A percentile compares a stretch with the other conserved stretches of the same genome.
phyloP scores from a whole-genome alignment of 2,888 invertebrate genomes.

The Sceliomorpha sp. region DNA sequence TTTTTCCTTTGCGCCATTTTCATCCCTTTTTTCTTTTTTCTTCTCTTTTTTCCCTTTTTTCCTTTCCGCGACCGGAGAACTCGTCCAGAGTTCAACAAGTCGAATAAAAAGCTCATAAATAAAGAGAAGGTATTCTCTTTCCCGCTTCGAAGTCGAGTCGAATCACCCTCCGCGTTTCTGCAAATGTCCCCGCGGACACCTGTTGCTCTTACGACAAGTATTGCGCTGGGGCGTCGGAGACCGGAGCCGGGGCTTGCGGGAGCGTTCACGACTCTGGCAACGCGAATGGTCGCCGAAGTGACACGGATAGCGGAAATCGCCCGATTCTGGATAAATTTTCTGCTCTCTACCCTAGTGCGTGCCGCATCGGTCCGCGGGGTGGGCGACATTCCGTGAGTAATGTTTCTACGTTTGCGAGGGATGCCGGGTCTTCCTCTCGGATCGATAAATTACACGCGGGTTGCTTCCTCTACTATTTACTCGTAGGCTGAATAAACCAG shows the following conservation, averaged over 20 bases:
- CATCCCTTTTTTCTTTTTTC: constrained; percentile 48
- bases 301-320: constrained; percentile 53
- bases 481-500: too few relatives aligned
- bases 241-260: constrained; percentile 23
- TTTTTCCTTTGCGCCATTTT: constrained; percentile 46
- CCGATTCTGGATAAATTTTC: constrained; percentile 38
- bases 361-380: constrained; percentile 57
- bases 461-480: constrained; percentile 33
- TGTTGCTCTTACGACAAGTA: constrained; percentile 69
- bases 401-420: constrained; percentile 71
- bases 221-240: constrained; percentile 31
- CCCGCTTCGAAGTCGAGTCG: constrained; percentile 42
- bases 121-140: constrained; percentile 72
- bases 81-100: constrained; percentile 75
- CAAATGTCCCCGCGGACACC: constrained; percentile 80
- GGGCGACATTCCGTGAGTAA: constrained; percentile 74
- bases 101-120: constrained; percentile 81
- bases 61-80: constrained; percentile 42
- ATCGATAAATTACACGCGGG: constrained; percentile 47
- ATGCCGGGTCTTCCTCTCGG: constrained; percentile 60
- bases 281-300: constrained; percentile 53
- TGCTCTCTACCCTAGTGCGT: constrained; percentile 26
- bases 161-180: constrained; percentile 75
- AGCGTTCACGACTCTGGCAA: constrained; percentile 8
- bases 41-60: constrained; percentile 39